A percentile compares a stretch with the other conserved stretches of the same genome.
These are phyloP conservation scores for Polydrusus tereticollis DNA, from an alignment of 2,888 invertebrate genomes.

Conservation along the genomic window DNA sequence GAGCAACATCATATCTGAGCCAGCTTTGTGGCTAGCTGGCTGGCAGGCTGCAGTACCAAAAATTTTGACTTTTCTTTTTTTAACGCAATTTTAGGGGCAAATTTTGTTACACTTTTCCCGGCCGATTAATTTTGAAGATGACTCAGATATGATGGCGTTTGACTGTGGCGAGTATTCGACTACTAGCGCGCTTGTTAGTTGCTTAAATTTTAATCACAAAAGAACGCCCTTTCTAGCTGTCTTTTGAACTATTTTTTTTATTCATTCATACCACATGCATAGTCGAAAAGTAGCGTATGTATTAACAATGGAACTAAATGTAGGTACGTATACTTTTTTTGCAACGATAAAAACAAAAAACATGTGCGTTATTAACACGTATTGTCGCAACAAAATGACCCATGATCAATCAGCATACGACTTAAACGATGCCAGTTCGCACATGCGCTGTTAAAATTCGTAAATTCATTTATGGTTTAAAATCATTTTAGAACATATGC, in stretches of 20 bases:
- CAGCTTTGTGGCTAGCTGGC: constrained; percentile 58
- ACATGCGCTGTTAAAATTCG: too few species aligned
- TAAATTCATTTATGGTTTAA: too few species aligned
- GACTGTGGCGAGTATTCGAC: constrained; percentile 70
- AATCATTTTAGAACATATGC: too few species aligned
- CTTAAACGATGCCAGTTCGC: too few species aligned
- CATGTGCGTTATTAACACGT: too few species aligned
- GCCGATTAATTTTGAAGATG: constrained; percentile 65
- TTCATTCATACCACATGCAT: constrained; percentile 12
- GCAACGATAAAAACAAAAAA: too few species aligned
- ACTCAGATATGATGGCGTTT: constrained; percentile 76
- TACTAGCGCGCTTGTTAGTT: constrained; percentile 27
- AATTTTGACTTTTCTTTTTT: constrained; percentile 27
- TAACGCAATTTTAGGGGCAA: constrained; percentile 20
- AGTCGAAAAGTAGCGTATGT: background rate
- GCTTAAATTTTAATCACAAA: constrained; percentile 2
- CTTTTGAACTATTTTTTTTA: background rate
- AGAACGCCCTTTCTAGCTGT: background rate
- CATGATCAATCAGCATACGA: too few species aligned
- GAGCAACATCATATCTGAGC: constrained; percentile 73
- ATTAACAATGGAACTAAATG: background rate
- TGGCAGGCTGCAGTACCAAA: constrained; percentile 16
- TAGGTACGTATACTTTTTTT: background rate
- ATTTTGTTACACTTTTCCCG: constrained; percentile 67
- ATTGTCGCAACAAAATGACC: constrained; percentile 7